Percentiles rank a stretch among this genome's conserved stretches.
phyloP scores from a whole-genome alignment of 2,888 invertebrate species.

The Yponomeuta sedellus region DNA sequence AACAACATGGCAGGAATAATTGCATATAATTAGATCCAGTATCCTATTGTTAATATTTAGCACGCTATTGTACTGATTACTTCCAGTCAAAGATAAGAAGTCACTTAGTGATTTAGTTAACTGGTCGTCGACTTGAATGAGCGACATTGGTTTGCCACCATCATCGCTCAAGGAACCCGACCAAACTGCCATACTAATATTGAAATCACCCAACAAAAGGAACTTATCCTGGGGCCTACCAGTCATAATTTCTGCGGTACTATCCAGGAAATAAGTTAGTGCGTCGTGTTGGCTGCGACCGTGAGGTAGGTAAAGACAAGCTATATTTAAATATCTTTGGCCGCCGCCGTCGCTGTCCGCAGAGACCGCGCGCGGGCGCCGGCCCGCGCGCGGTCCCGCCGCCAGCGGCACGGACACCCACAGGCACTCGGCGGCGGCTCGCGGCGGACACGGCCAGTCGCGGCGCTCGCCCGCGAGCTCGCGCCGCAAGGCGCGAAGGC shows the following conservation, averaged over 20 bases:
- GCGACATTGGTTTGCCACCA: too few species aligned
- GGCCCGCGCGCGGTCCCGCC: neutral
- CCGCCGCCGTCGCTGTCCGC: neutral
- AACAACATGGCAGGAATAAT: too few species aligned
- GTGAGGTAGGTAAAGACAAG: conserved; percentile 8
- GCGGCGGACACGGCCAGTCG: conserved; percentile 2
- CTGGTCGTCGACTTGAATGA: too few species aligned
- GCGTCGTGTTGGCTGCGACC: conserved; percentile 4
- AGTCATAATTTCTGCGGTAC: neutral
- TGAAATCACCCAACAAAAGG: conserved; percentile 1
- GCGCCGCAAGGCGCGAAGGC: conserved; percentile 17
- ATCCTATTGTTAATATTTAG: too few species aligned
- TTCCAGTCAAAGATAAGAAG: too few species aligned
- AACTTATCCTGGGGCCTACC: neutral
- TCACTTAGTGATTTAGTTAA: too few species aligned
- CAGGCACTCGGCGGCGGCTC: neutral
- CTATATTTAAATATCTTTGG: neutral
- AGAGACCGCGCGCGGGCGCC: too few species aligned
- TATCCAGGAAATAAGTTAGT: neutral
- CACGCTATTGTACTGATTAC: too few species aligned
- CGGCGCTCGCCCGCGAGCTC: conserved; percentile 8
- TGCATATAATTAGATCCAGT: too few species aligned
- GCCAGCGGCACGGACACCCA: conserved; percentile 9
- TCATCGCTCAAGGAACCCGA: too few species aligned
- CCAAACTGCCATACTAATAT: too few species aligned